phyloP scores from a whole-genome alignment of 2,888 invertebrate species.

The Drosophila prostipennis region DNA sequence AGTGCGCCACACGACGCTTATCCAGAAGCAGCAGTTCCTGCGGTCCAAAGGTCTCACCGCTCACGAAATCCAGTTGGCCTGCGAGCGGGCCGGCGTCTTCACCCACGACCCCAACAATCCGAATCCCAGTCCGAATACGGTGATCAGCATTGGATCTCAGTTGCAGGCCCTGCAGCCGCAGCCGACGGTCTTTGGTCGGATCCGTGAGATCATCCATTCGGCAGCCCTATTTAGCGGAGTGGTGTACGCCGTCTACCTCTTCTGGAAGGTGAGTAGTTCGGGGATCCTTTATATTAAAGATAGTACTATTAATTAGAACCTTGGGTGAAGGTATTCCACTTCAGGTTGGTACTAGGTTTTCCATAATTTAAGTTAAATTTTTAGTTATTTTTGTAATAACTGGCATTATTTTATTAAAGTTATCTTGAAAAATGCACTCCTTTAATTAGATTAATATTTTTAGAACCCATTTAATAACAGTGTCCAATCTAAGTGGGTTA shows the following conservation, averaged over 20 bases:
- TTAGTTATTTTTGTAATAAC: too few relatives aligned
- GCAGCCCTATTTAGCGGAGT: conserved; percentile 91
- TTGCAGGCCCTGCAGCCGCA: conserved; percentile 71
- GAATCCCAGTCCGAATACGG: conserved; percentile 75
- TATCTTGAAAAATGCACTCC: too few relatives aligned
- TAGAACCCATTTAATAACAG: too few relatives aligned
- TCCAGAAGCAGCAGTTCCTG: conserved; percentile 92
- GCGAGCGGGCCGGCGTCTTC: conserved; percentile 87
- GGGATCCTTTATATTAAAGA: background rate
- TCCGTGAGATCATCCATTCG: conserved; percentile 89
- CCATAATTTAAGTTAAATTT: too few relatives aligned
- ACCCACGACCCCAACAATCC: conserved; percentile 79
- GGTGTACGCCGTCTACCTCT: conserved; percentile 90
- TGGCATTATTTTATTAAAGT: too few relatives aligned
- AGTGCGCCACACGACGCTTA: conserved; percentile 90
- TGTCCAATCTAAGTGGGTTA: too few relatives aligned
- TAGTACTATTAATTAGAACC: background rate
- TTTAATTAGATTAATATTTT: too few relatives aligned
- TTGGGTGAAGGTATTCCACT: too few relatives aligned
- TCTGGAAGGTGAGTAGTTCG: conserved; percentile 89
- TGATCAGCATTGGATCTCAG: conserved; percentile 82
- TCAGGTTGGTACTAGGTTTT: too few relatives aligned
- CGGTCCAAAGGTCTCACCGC: conserved; percentile 91
- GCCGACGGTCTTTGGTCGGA: conserved; percentile 84
- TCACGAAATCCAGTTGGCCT: conserved; percentile 90